Conservation (phyloP, 1,140 invertebrate genomes). For the Saccostrea cuccullata region DNA sequence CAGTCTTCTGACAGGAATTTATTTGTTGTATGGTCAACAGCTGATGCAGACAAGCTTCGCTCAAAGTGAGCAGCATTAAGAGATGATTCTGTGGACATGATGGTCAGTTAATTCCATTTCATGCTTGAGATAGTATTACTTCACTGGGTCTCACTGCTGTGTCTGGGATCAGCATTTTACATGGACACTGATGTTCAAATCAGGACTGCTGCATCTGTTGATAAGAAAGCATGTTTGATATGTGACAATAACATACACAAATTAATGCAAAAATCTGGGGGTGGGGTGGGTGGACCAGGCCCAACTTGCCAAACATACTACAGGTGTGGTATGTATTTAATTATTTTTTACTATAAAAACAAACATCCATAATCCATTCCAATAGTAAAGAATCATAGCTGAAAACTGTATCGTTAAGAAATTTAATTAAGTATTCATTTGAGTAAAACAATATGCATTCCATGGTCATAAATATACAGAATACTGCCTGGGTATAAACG, state of each 20-base stretch:
- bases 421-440: no score
- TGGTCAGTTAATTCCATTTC: neutral
- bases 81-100: neutral
- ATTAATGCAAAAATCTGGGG: no score
- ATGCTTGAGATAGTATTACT: neutral
- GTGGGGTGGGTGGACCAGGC: no score
- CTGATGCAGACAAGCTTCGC: constrained; percentile 50
- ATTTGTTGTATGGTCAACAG: constrained; percentile 47
- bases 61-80: constrained; percentile 39
- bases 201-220: neutral
- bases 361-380: no score
- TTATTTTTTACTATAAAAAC: no score
- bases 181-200: neutral
- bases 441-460: no score
- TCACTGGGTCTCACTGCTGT: neutral
- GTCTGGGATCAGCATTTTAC: neutral
- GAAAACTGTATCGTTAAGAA: no score
- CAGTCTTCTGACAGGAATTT: neutral
- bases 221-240: neutral
- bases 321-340: no score
- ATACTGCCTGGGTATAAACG: no score
- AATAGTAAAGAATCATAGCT: no score
- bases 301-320: no score
- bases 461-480: no score
- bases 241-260: neutral